Conservation (phyloP, 2,888 invertebrate genomes). For the Caenorhabditis sp. region DNA sequence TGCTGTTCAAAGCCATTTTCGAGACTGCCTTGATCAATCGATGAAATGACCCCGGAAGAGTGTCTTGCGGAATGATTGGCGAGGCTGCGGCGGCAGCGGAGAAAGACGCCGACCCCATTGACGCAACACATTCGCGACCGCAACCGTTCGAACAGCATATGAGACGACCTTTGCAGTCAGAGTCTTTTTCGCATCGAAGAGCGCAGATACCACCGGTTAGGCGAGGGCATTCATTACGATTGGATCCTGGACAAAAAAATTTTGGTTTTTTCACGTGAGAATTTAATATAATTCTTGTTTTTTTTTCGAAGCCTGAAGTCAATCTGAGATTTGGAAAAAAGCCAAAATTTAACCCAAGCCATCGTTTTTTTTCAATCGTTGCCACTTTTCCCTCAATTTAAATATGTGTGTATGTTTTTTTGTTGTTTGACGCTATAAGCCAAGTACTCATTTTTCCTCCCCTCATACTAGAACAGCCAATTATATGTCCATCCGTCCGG, state of each 20-base stretch:
- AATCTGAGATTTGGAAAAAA: too few relatives aligned
- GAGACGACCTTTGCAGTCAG: constrained; percentile 56
- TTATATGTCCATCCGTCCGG: neutral
- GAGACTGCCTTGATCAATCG: constrained; percentile 39
- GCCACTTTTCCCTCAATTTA: too few relatives aligned
- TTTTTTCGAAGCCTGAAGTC: too few relatives aligned
- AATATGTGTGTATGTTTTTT: too few relatives aligned
- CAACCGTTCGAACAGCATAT: constrained; percentile 67
- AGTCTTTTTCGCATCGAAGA: constrained; percentile 56
- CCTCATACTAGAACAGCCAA: neutral
- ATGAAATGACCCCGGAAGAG: constrained; percentile 37
- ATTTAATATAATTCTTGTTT: too few relatives aligned
- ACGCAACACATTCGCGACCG: constrained; percentile 62
- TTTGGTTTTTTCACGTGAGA: too few relatives aligned
- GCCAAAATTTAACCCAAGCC: too few relatives aligned
- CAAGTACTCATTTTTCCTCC: neutral
- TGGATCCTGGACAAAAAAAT: constrained; percentile 24
- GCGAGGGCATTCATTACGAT: constrained; percentile 55
- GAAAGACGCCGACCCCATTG: constrained; percentile 40
- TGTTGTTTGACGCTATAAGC: too few relatives aligned
- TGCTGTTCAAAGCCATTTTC: constrained; percentile 32
- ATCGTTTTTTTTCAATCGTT: too few relatives aligned
- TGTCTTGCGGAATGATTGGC: constrained; percentile 1
- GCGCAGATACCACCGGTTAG: constrained; percentile 60
- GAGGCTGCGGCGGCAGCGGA: constrained; percentile 48